Percentiles rank a stretch among this genome's conserved stretches.
Conservation (phyloP, 2,797 vertebrate species). For the Botia almorhae region DNA sequence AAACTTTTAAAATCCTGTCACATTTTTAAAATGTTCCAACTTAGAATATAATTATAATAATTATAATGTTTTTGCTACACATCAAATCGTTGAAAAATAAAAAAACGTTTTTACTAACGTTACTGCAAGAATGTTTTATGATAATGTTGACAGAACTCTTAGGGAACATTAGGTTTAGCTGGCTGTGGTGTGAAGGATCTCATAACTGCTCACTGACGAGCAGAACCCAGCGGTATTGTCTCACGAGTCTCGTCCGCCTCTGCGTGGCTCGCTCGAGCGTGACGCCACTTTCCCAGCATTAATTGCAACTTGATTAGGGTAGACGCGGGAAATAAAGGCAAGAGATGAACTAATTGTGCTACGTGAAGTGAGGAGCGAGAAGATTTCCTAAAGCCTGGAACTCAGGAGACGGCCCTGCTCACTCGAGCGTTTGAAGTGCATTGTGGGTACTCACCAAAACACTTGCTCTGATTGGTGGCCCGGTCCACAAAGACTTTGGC, state of each 20-base stretch:
- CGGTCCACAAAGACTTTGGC: slow-evolving; percentile 99
- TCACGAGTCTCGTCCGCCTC: slow-evolving; percentile 13
- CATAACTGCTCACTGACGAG: slow-evolving; percentile 49
- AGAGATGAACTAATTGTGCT: slow-evolving; percentile 60
- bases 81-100: too few species aligned
- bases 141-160: too few species aligned
- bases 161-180: too few species aligned
- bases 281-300: slow-evolving; percentile 69
- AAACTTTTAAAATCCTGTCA: too few species aligned
- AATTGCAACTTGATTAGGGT: slow-evolving; percentile 71
- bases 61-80: too few species aligned
- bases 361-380: slow-evolving; percentile 56
- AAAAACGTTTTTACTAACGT: too few species aligned
- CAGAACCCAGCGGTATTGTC: slow-evolving; percentile 41
- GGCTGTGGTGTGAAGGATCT: slow-evolving; percentile 36
- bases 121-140: too few species aligned
- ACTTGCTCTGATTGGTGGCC: slow-evolving; percentile 99
- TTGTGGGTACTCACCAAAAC: slow-evolving; percentile 90
- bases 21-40: too few species aligned
- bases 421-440: slow-evolving; percentile 5
- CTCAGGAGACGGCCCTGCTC: slow-evolving; percentile 29
- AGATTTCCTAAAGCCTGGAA: slow-evolving; percentile 58
- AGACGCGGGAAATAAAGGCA: slow-evolving; percentile 67
- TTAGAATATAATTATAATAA: too few species aligned
- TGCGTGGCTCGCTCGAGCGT: slow-evolving; percentile 62